These are phyloP conservation scores for Rhinolophus ferrumequinum DNA, from an alignment of 2,113 vertebrate genomes.

Conservation along the genomic window DNA sequence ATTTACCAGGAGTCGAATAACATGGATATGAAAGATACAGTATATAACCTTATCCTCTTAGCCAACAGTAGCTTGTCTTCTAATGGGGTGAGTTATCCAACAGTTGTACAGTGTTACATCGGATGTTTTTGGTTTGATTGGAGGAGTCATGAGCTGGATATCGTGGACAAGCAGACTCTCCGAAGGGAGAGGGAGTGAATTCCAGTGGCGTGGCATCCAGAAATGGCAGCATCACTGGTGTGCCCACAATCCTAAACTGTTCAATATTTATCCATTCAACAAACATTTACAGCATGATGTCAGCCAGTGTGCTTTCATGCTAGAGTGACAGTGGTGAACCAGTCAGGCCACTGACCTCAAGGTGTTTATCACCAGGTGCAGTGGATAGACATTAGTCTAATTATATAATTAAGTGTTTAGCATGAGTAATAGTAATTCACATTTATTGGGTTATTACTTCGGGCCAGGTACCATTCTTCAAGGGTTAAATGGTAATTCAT, in stretches of 20 bases:
- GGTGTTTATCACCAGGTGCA: background rate
- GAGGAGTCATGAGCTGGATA: background rate
- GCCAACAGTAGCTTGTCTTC: constrained; percentile 66
- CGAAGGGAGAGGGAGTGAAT: background rate
- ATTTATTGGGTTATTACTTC: background rate
- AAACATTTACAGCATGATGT: background rate
- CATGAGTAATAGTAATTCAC: background rate
- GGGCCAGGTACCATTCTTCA: background rate
- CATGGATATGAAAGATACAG: rapidly evolving
- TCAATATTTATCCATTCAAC: background rate
- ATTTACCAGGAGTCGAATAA: constrained; percentile 79
- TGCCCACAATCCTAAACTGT: background rate
- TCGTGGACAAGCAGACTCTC: background rate
- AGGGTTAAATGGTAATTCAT: background rate
- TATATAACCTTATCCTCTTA: constrained; percentile 62
- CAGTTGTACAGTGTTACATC: rapidly evolving
- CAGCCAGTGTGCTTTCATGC: background rate
- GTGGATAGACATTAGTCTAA: background rate
- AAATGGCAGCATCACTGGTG: background rate
- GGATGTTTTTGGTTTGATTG: background rate
- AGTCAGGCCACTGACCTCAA: background rate
- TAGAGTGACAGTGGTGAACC: background rate
- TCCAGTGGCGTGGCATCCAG: background rate
- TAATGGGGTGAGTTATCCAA: constrained; percentile 61
- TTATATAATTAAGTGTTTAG: background rate